phyloP scores from a whole-genome alignment of 2,888 invertebrate genomes.

The Altica lythri region DNA sequence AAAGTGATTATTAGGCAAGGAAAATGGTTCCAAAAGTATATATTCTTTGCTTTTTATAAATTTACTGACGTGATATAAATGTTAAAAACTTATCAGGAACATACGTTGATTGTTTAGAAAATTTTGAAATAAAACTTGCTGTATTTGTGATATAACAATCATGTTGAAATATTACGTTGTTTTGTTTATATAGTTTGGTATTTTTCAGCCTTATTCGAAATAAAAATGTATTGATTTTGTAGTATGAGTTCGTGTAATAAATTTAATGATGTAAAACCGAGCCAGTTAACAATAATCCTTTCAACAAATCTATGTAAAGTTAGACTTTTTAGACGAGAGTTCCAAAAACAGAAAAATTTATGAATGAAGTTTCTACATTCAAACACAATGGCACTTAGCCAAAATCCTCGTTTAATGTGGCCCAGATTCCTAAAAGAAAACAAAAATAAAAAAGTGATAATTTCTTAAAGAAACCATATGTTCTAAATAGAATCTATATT shows the following conservation, averaged over 20 bases:
- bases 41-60: conserved; percentile 10
- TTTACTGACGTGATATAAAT: conserved; percentile 1
- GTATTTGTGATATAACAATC: conserved; percentile 13
- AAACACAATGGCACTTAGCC: conserved; percentile 11
- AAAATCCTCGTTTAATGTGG: conserved; percentile 7
- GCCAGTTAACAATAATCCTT: too few species aligned
- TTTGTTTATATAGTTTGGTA: too few species aligned
- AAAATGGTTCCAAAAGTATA: background rate
- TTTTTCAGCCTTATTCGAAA: too few species aligned
- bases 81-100: conserved; percentile 1
- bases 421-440: conserved; percentile 6
- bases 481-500: too few species aligned
- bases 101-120: background rate
- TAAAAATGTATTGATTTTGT: too few species aligned
- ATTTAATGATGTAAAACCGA: background rate
- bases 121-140: background rate
- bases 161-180: conserved; percentile 1
- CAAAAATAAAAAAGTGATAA: conserved; percentile 8
- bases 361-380: conserved; percentile 10
- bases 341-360: conserved; percentile 8
- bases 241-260: too few species aligned
- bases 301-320: background rate
- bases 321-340: conserved; percentile 4
- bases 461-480: background rate
- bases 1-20: conserved; percentile 10